Evolutionary conservation across 2,113 vertebrate species (phyloP).

Genomic region (Neolamprologus sp.): DNA sequence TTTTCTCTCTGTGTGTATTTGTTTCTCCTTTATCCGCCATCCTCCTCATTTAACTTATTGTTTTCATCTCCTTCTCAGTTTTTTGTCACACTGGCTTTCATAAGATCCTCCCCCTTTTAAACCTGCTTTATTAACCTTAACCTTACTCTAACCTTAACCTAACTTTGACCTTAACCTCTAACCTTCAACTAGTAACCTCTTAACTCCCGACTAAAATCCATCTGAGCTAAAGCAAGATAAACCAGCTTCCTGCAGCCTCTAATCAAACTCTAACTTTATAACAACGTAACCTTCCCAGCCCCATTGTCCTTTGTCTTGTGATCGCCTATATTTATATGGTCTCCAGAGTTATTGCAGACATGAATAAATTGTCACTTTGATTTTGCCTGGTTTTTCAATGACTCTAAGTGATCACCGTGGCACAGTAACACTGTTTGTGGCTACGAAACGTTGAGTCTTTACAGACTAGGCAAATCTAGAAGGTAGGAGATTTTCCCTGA

Average conservation of each 20-base stretch:
- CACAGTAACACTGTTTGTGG: not conserved
- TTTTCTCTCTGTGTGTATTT: not conserved
- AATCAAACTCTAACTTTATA: constrained; percentile 59
- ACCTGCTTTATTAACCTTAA: constrained; percentile 77
- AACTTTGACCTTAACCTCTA: constrained; percentile 67
- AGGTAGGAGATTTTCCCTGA: not conserved
- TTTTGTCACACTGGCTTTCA: not conserved
- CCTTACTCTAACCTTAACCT: constrained; percentile 70
- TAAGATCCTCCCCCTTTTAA: constrained; percentile 20
- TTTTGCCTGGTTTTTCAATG: constrained; percentile 69
- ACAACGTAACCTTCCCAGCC: constrained; percentile 59
- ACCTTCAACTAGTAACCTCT: constrained; percentile 62
- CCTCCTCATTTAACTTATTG: not conserved
- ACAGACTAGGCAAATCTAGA: not conserved
- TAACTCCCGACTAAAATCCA: constrained; percentile 54
- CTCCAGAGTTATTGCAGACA: constrained; percentile 17
- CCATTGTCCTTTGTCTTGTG: constrained; percentile 49
- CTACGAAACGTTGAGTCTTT: not conserved
- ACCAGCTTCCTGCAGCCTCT: constrained; percentile 59
- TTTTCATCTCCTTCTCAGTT: not conserved
- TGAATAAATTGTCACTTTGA: constrained; percentile 23
- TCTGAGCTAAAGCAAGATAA: constrained; percentile 54
- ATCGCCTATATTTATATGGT: constrained; percentile 28
- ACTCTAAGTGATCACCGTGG: not conserved
- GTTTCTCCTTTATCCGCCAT: not conserved